phyloP scores from a whole-genome alignment of 2,797 vertebrate species.

The Chromis chromis region DNA sequence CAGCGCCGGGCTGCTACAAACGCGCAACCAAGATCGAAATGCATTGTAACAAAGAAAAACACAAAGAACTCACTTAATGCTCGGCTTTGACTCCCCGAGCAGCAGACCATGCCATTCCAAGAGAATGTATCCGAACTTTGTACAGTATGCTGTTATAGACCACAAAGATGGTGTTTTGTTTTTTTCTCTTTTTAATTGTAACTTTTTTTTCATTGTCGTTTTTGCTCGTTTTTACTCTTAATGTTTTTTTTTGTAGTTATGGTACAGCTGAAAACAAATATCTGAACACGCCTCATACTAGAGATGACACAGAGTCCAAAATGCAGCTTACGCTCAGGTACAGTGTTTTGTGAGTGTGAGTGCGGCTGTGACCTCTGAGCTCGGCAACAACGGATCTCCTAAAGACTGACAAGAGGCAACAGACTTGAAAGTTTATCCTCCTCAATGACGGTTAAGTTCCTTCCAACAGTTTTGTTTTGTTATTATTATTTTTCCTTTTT shows the following conservation, averaged over 20 bases:
- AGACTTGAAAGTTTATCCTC: conserved; percentile 59
- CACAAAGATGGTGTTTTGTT: conserved; percentile 90
- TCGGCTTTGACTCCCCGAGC: conserved; percentile 81
- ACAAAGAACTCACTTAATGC: conserved; percentile 67
- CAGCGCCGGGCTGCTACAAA: conserved; percentile 6
- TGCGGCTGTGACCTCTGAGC: conserved; percentile 51
- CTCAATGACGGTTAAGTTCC: conserved; percentile 56
- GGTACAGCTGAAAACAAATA: conserved; percentile 74
- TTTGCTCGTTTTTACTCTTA: neutral
- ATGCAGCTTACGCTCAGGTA: conserved; percentile 66
- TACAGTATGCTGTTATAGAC: conserved; percentile 89
- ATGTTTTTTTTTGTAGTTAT: conserved; percentile 56
- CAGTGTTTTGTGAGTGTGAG: conserved; percentile 24
- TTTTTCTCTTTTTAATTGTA: conserved; percentile 81
- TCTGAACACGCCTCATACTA: conserved; percentile 75
- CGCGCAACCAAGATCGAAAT: conserved; percentile 38
- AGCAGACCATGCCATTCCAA: conserved; percentile 95
- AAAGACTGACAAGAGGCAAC: conserved; percentile 42
- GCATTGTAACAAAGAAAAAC: conserved; percentile 47
- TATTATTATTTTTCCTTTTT: conserved; percentile 22
- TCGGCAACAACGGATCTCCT: conserved; percentile 38
- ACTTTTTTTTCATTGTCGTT: conserved; percentile 75
- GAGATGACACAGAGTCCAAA: conserved; percentile 53
- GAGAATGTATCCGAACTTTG: conserved; percentile 93
- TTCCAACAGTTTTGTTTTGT: conserved; percentile 40